A percentile compares a stretch with the other conserved stretches of the same genome.
Evolutionary conservation across 2,888 invertebrate species (phyloP).

Genomic region (Hirtodrosophila histrioides): DNA sequence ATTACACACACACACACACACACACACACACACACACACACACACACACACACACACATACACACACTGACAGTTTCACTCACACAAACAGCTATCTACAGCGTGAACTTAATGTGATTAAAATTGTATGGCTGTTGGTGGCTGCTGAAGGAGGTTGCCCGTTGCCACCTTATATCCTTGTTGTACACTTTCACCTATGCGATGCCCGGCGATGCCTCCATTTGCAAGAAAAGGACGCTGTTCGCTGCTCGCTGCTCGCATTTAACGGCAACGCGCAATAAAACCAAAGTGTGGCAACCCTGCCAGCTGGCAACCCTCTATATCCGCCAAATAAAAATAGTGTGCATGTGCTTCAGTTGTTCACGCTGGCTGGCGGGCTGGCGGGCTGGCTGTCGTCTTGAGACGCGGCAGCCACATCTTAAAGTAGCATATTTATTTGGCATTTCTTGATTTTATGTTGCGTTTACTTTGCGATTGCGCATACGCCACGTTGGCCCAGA

Average conservation of each 20-base stretch:
- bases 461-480: conserved; percentile 68
- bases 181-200: conserved; percentile 53
- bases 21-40: conserved; percentile 10
- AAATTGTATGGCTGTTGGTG: conserved; percentile 69
- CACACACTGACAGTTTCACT: conserved; percentile 10
- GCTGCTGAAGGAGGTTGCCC: conserved; percentile 13
- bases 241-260: no score
- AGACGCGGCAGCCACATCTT: conserved; percentile 51
- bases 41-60: no score
- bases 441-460: conserved; percentile 71
- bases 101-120: conserved; percentile 74
- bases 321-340: conserved; percentile 23
- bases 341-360: conserved; percentile 17
- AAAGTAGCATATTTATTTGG: conserved; percentile 75
- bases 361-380: not conserved
- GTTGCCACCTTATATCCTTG: conserved; percentile 36
- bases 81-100: conserved; percentile 25
- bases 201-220: conserved; percentile 13
- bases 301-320: conserved; percentile 12
- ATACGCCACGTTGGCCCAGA: conserved; percentile 49
- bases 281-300: conserved; percentile 68
- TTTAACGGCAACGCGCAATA: conserved; percentile 48
- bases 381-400: conserved; percentile 1
- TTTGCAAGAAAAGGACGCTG: conserved; percentile 23
- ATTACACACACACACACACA: conserved; percentile 49